Conservation (phyloP, 35 echinoderm and acorn worm species). For the Ophioderma brevispina region DNA sequence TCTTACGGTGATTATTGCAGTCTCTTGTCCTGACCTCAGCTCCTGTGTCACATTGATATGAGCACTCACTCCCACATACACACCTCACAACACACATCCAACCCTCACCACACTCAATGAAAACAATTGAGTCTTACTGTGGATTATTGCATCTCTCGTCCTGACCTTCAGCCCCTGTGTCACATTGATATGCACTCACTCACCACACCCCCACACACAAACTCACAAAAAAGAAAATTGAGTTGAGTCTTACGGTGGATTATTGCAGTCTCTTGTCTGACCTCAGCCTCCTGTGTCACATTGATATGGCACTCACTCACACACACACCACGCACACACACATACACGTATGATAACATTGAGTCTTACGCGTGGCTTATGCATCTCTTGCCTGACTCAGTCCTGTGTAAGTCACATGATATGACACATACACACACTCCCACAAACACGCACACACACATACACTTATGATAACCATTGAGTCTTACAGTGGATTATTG, state of each 20-base stretch:
- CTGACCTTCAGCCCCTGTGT: no score
- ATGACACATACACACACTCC: no score
- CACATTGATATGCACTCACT: constrained; percentile 23
- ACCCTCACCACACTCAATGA: background rate
- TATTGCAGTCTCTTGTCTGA: constrained; percentile 76
- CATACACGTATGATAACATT: no score
- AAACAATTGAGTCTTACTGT: background rate
- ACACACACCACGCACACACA: no score
- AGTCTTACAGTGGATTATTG: constrained; percentile 92
- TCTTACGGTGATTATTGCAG: constrained; percentile 91
- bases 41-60: constrained; percentile 72
- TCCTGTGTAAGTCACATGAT: no score
- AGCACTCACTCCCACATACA: constrained; percentile 53
- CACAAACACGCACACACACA: background rate
- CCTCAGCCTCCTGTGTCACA: constrained; percentile 69
- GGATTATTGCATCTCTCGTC: no score
- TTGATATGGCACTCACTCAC: constrained; percentile 73
- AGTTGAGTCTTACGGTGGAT: constrained; percentile 90
- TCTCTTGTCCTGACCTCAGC: constrained; percentile 62
- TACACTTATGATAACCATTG: no score
- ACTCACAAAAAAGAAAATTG: no score
- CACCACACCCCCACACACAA: no score
- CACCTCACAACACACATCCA: background rate
- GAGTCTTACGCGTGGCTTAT: no score
- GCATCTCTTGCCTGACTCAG: no score